phyloP scores from a whole-genome alignment of 2,888 invertebrate genomes.

The Gandaritis pyraliata region DNA sequence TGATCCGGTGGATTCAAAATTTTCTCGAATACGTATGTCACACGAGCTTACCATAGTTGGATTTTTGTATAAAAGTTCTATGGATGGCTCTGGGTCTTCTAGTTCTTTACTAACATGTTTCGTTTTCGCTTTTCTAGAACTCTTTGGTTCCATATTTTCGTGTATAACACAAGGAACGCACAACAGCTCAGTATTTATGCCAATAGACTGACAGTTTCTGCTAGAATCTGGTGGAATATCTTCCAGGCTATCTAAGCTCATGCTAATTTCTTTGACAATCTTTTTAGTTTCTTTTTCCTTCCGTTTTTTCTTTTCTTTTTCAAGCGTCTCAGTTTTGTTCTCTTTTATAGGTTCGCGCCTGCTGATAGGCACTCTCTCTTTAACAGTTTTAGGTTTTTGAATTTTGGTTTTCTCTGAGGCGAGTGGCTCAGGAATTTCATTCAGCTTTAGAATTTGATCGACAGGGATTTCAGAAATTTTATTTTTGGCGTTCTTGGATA shows the following conservation, averaged over 20 bases:
- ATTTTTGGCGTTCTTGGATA: slow-evolving; percentile 14
- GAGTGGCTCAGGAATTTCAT: slow-evolving; percentile 21
- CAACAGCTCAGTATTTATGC: slow-evolving; percentile 71
- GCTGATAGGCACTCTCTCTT: slow-evolving; percentile 34
- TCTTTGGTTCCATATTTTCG: slow-evolving; percentile 54
- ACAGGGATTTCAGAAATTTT: slow-evolving; percentile 29
- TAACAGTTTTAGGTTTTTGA: slow-evolving; percentile 32
- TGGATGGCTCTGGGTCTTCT: slow-evolving; percentile 50
- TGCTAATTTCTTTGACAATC: slow-evolving; percentile 62
- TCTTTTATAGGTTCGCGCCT: slow-evolving; percentile 35
- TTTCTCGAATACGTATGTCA: slow-evolving; percentile 51
- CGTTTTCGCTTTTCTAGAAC: slow-evolving; percentile 43
- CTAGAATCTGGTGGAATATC: slow-evolving; percentile 47
- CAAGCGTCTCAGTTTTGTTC: slow-evolving; percentile 36
- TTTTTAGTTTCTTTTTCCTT: slow-evolving; percentile 43
- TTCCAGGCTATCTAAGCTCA: slow-evolving; percentile 77
- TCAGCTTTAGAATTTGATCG: slow-evolving; percentile 28
- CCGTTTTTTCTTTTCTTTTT: slow-evolving; percentile 37
- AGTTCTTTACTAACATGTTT: slow-evolving; percentile 33
- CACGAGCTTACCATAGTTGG: slow-evolving; percentile 61
- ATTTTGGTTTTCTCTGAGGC: slow-evolving; percentile 29
- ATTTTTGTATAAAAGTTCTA: slow-evolving; percentile 73
- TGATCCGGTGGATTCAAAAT: slow-evolving; percentile 45
- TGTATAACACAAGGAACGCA: slow-evolving; percentile 77
- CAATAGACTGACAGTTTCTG: slow-evolving; percentile 63